Base-by-base conservation (phyloP, 2,888 invertebrate genomes). In the Sisyra terminalis region DNA sequence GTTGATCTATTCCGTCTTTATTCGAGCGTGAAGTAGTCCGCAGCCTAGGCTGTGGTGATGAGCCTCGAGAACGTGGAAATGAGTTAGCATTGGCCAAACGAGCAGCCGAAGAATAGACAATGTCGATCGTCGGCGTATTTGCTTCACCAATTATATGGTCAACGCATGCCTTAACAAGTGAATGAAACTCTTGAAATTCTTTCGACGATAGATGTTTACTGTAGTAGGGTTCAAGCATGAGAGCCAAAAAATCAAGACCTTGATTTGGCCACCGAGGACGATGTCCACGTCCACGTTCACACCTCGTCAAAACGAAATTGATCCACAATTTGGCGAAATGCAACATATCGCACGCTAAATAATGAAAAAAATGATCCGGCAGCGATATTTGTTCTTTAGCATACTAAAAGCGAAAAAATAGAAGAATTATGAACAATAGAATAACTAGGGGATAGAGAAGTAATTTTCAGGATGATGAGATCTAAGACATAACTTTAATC, bases 251-350 rank as follows among this genome's bases (percentile, higher is more conserved):
- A 54, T 92, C 90, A 42, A 92, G 58, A 0, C 92, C 90, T 56
- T 87, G 87, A 55, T 77, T 77, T 3, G 90, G 89, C 90, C 90
- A 92, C 55, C 89, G 70, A 0, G 88, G 87, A 15, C 85, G 62
- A 50, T 82, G 67, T 0, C 88, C 88, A 4, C 86, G 67, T 0
- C 86, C 86, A 1, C 81, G 64, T 55, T 92, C 90, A 57, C 89
- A 93, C 11, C 84, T 71, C 53, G 80, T 77, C 48, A 76, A 72
- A 1, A 88, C 89, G 59, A 92, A 93, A 44, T 71, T 69, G 85
- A 92, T 90, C 93, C 93, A 93, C 56, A 84, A 74, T 51, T 73
- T 70, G 8, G 83, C 81, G 57, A 85, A 83, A 30, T 68, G 62
- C 4, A 82, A 71, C 51, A 84, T 68, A 45, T 74, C 71, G 29